Conservation (phyloP, 2,888 invertebrate species). For the Tanytarsus gracilentus region DNA sequence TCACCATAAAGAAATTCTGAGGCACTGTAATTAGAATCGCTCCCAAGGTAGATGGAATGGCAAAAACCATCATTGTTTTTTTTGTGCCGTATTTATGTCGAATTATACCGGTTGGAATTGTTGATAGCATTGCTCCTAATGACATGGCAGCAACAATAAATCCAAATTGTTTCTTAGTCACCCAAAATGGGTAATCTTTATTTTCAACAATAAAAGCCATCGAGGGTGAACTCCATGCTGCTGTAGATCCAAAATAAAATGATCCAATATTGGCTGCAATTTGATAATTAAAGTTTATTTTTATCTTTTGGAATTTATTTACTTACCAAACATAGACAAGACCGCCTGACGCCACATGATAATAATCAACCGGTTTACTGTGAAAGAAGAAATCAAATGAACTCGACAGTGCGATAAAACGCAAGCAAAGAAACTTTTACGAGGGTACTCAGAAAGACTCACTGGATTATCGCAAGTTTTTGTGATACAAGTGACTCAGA, state of each 20-base stretch:
- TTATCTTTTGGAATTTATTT: no score
- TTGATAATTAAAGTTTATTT: no score
- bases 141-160: conserved; percentile 2
- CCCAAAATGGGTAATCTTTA: not conserved
- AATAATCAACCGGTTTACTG: no score
- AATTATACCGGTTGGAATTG: not conserved
- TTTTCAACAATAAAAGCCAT: not conserved
- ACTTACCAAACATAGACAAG: no score
- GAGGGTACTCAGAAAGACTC: no score
- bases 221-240: not conserved
- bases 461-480: no score
- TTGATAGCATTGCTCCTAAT: not conserved
- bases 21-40: not conserved
- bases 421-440: no score
- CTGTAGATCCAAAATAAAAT: conserved; percentile 1
- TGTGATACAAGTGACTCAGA: no score
- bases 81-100: conserved; percentile 7
- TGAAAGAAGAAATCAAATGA: no score
- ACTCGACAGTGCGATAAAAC: no score
- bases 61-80: not conserved
- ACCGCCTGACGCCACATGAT: no score
- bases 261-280: not conserved
- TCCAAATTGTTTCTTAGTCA: conserved; percentile 17
- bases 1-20: conserved; percentile 8
- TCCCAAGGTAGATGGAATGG: not conserved